Percentiles rank a stretch among this genome's conserved stretches.
Evolutionary conservation across 2,888 invertebrate species (phyloP).

Genomic region (Ariolimax columbianus): DNA sequence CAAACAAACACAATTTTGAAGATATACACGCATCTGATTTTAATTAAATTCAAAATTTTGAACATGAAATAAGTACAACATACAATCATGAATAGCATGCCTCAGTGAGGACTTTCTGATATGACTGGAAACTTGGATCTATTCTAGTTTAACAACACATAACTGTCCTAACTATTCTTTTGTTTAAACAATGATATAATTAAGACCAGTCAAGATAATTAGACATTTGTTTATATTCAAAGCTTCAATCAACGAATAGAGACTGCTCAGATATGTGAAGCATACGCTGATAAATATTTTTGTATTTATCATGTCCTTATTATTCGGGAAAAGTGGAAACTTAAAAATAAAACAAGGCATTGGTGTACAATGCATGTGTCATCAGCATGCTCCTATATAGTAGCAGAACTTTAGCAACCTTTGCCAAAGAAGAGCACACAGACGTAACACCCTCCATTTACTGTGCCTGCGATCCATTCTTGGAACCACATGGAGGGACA

Average conservation of each 20-base stretch:
- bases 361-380: no score
- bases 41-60: neutral
- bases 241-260: constrained; percentile 6
- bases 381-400: no score
- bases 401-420: no score
- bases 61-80: neutral
- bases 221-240: neutral
- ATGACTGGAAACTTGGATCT: neutral
- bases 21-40: neutral
- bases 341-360: no score
- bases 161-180: neutral
- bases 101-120: neutral
- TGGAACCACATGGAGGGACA: no score
- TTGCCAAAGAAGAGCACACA: no score
- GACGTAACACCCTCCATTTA: no score
- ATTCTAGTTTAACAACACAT: neutral
- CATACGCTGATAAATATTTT: neutral
- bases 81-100: neutral
- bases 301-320: neutral
- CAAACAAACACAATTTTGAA: neutral
- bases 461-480: no score
- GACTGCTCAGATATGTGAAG: no score
- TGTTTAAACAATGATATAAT: neutral
- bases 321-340: neutral
- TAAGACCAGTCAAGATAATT: neutral